These are phyloP conservation scores for Erebia palarica DNA, from an alignment of 2,888 invertebrate genomes.

Conservation along the genomic window DNA sequence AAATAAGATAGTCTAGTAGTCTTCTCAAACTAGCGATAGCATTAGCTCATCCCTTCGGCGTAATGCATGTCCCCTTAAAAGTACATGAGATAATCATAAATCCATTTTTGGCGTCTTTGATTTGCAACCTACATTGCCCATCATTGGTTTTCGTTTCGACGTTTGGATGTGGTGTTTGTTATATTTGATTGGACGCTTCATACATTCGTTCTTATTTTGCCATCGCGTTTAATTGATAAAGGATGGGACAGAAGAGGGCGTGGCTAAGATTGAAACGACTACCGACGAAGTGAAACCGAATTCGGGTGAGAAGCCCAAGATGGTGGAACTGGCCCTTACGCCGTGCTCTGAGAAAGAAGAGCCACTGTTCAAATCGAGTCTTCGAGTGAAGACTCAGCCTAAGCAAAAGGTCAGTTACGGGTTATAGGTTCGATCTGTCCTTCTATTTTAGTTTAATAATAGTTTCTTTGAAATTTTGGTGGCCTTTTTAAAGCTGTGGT, in stretches of 20 bases:
- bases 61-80: conserved; percentile 30
- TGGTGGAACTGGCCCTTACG: conserved; percentile 55
- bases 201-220: conserved; percentile 62
- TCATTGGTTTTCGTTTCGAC: conserved; percentile 60
- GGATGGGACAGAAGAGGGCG: conserved; percentile 69
- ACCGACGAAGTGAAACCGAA: conserved; percentile 76
- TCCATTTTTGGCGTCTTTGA: conserved; percentile 49
- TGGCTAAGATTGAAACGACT: conserved; percentile 77
- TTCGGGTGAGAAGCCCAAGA: conserved; percentile 59
- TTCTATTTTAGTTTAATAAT: conserved; percentile 64
- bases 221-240: conserved; percentile 73
- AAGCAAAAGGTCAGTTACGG: conserved; percentile 75
- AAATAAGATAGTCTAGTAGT: conserved; percentile 27
- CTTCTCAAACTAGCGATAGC: conserved; percentile 22
- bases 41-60: conserved; percentile 23
- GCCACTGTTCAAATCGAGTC: conserved; percentile 77
- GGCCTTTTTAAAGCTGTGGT: conserved; percentile 26
- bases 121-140: conserved; percentile 58
- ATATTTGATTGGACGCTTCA: conserved; percentile 49
- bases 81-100: conserved; percentile 29
- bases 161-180: conserved; percentile 60
- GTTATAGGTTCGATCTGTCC: conserved; percentile 51
- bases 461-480: conserved; percentile 52
- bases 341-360: conserved; percentile 72
- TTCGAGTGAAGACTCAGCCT: conserved; percentile 64